Percentiles rank a stretch among this genome's conserved stretches.
phyloP scores from a whole-genome alignment of 2,888 invertebrate genomes.

The Campopleginae sp. region DNA sequence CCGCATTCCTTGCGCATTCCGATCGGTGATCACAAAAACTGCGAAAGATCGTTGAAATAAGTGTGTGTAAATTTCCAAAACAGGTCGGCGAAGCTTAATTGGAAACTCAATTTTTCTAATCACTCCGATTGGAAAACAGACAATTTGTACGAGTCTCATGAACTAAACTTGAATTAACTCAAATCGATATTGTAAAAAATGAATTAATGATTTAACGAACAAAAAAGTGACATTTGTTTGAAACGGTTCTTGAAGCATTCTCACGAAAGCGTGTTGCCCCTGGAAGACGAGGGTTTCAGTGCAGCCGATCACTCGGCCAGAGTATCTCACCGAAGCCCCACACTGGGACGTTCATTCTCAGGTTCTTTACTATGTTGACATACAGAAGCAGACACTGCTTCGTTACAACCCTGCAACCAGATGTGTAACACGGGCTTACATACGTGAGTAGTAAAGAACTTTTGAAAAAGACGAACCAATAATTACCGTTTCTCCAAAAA shows the following conservation, averaged over 20 bases:
- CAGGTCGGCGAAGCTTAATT: too few species aligned
- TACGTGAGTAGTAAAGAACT: slow-evolving; percentile 70
- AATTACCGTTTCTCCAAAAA: not conserved
- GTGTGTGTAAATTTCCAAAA: too few species aligned
- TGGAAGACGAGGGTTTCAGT: slow-evolving; percentile 53
- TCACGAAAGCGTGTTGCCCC: slow-evolving; percentile 16
- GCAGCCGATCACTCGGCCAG: slow-evolving; percentile 70
- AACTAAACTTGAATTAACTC: too few species aligned
- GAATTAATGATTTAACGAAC: not conserved
- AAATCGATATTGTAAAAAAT: too few species aligned
- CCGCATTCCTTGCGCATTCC: not conserved
- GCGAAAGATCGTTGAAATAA: too few species aligned
- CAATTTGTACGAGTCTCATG: too few species aligned
- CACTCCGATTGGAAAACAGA: too few species aligned
- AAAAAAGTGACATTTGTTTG: not conserved
- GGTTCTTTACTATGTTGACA: slow-evolving; percentile 88
- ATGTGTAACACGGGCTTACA: slow-evolving; percentile 75
- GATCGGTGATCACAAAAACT: too few species aligned
- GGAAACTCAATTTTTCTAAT: too few species aligned
- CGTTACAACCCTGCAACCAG: slow-evolving; percentile 85
- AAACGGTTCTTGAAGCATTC: slow-evolving; percentile 36
- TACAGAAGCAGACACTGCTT: slow-evolving; percentile 85
- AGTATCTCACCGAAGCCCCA: slow-evolving; percentile 87
- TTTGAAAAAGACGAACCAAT: not conserved
- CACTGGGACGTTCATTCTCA: slow-evolving; percentile 86